Percentiles rank a stretch among this genome's conserved stretches.
Conservation (phyloP, 2,113 vertebrate genomes). For the Carassius gibelio region DNA sequence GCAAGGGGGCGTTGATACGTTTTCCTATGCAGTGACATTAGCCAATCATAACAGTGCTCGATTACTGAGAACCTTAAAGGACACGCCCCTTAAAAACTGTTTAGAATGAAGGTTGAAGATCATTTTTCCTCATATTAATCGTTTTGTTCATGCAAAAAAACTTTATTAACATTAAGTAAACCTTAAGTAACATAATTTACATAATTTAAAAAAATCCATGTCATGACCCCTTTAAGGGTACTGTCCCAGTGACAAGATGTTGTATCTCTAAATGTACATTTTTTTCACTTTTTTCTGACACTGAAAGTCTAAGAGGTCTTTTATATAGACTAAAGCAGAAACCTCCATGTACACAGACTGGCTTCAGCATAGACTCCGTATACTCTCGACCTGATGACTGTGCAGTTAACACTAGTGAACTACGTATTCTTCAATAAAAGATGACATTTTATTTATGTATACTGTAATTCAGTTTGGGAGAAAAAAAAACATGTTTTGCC, state of each 20-base stretch:
- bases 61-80: too few species aligned
- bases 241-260: not conserved
- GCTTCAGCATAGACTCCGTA: not conserved
- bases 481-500: slow-evolving; percentile 52
- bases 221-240: not conserved
- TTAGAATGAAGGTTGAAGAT: too few species aligned
- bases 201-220: too few species aligned
- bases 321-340: not conserved
- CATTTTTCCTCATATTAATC: too few species aligned
- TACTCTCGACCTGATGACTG: not conserved
- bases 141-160: too few species aligned
- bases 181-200: too few species aligned
- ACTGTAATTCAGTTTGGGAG: slow-evolving; percentile 56
- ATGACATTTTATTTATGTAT: slow-evolving; percentile 26
- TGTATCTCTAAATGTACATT: not conserved
- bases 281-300: not conserved
- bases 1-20: too few species aligned
- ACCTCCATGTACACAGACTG: not conserved
- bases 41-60: too few species aligned
- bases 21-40: too few species aligned
- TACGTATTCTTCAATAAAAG: slow-evolving; percentile 52
- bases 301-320: not conserved
- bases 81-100: too few species aligned
- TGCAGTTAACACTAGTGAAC: slow-evolving; percentile 49
- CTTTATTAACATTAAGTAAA: too few species aligned